phyloP scores from a whole-genome alignment of 1,140 invertebrate genomes.

The Nasonia vitripennis region DNA sequence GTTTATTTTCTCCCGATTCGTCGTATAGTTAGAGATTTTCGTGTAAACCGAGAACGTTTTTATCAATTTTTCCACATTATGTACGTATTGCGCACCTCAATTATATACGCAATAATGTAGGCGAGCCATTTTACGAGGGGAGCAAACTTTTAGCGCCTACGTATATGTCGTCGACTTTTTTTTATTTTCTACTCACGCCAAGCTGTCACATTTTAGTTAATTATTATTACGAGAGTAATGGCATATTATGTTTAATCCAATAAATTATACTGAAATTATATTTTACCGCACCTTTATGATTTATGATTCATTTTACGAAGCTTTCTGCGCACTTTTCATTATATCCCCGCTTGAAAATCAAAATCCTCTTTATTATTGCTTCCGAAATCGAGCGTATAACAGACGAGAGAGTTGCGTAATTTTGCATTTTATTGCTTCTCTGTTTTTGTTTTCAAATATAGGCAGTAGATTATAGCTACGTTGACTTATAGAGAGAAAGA shows the following conservation, averaged over 20 bases:
- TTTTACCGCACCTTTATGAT: slow-evolving; percentile 26
- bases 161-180: neutral
- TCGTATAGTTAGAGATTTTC: neutral
- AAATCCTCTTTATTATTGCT: neutral
- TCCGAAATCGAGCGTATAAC: too few species aligned
- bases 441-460: neutral
- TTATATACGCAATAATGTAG: neutral
- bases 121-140: neutral
- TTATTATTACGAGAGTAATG: neutral
- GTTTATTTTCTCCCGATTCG: neutral
- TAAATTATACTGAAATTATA: slow-evolving; percentile 48
- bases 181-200: slow-evolving; percentile 24
- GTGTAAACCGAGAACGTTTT: neutral
- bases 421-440: too few species aligned
- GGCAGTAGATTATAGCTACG: neutral
- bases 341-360: neutral
- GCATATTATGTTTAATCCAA: slow-evolving; percentile 27
- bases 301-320: neutral
- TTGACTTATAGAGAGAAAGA: neutral
- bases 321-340: slow-evolving; percentile 1
- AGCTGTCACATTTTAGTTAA: slow-evolving; percentile 28
- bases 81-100: neutral
- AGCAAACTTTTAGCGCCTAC: neutral
- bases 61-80: neutral
- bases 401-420: too few species aligned